phyloP scores from a whole-genome alignment of 2,797 vertebrate species.

The Simalia tracyae region DNA sequence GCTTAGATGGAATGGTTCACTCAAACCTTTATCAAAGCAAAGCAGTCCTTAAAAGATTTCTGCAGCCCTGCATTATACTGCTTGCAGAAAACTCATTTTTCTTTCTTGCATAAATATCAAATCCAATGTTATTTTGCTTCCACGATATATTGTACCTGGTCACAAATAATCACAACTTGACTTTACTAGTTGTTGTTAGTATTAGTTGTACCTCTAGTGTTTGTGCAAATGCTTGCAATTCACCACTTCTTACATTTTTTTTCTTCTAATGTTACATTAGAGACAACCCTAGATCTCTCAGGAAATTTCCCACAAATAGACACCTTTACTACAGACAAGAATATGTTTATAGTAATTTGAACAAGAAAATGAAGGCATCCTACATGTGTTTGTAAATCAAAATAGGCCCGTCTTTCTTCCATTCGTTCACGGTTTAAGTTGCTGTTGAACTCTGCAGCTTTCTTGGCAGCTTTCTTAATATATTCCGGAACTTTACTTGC shows the following conservation, averaged over 20 bases:
- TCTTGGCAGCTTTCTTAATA: conserved; percentile 97
- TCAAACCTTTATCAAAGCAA: background rate
- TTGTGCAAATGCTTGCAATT: background rate
- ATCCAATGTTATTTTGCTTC: background rate
- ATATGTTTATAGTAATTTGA: background rate
- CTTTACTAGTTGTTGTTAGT: background rate
- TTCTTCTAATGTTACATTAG: background rate
- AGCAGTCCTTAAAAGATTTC: background rate
- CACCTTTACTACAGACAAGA: background rate
- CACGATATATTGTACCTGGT: background rate
- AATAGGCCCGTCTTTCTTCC: conserved; percentile 98
- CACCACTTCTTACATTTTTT: background rate
- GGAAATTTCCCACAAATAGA: background rate
- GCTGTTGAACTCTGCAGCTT: conserved; percentile 97
- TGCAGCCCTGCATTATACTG: background rate
- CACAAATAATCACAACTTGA: background rate
- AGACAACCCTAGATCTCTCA: background rate
- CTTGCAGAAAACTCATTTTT: background rate
- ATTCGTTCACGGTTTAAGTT: conserved; percentile 96
- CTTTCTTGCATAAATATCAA: background rate
- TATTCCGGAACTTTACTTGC: conserved; percentile 98
- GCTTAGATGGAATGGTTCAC: background rate
- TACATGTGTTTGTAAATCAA: conserved; percentile 98
- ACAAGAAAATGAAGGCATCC: conserved; percentile 50
- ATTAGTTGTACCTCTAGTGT: background rate